Conservation (phyloP, 2,797 vertebrate species). For the Galagoides demidoff region DNA sequence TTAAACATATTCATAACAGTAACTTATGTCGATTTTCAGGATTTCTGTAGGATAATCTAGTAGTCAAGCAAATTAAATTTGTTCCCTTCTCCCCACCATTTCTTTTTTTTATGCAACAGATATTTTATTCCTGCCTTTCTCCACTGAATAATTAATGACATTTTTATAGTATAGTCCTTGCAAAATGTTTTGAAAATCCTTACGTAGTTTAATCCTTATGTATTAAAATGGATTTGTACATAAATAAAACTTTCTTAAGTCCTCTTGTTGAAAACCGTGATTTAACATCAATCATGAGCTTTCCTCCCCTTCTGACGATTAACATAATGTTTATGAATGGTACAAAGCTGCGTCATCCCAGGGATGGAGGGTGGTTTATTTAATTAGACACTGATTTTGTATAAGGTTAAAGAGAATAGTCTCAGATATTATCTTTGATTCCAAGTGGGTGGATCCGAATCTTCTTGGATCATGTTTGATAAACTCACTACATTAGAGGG, state of each 20-base stretch:
- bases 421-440: not conserved
- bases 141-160: not conserved
- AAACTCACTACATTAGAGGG: slow-evolving; percentile 11
- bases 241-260: not conserved
- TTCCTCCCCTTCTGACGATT: not conserved
- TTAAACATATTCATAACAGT: not conserved
- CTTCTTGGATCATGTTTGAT: not conserved
- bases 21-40: slow-evolving; percentile 6
- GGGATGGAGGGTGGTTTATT: not conserved
- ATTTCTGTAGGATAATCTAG: not conserved
- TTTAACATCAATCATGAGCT: not conserved
- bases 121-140: not conserved
- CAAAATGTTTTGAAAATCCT: not conserved
- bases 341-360: not conserved
- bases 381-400: not conserved
- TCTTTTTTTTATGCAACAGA: not conserved
- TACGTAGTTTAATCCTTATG: not conserved
- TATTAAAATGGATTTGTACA: not conserved
- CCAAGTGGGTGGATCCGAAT: not conserved
- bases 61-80: not conserved
- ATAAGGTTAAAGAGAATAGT: not conserved
- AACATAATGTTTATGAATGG: not conserved
- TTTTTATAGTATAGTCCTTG: not conserved
- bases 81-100: not conserved
- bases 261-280: not conserved